phyloP scores from a whole-genome alignment of 2,797 vertebrate species.

The Leuciscus waleckii region DNA sequence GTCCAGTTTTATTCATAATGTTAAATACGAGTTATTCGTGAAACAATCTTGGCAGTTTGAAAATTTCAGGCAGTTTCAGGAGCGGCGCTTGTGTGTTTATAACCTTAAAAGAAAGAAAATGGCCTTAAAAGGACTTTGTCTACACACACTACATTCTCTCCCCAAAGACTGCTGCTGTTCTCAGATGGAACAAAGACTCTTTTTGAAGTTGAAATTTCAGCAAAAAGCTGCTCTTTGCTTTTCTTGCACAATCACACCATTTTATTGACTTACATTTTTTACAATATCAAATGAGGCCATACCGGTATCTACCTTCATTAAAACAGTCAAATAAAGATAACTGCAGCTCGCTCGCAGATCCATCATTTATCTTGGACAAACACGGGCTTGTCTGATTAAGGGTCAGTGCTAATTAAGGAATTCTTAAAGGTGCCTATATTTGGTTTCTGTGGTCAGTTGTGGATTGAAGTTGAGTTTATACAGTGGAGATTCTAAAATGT shows the following conservation, averaged over 20 bases:
- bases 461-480: background rate
- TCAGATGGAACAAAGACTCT: background rate
- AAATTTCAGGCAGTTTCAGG: background rate
- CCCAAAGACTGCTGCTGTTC: constrained; percentile 1
- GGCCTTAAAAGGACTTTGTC: background rate
- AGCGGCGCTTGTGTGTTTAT: background rate
- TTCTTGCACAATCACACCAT: constrained; percentile 21
- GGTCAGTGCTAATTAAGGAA: background rate
- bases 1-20: background rate
- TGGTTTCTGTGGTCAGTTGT: background rate
- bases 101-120: constrained; percentile 4
- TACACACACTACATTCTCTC: background rate
- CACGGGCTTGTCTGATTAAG: background rate
- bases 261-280: constrained; percentile 17
- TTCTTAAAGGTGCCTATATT: constrained; percentile 16
- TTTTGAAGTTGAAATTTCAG: background rate
- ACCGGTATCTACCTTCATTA: constrained; percentile 25
- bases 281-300: constrained; percentile 28
- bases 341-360: background rate
- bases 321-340: background rate
- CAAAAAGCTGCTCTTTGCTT: background rate
- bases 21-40: background rate
- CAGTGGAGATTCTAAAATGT: background rate
- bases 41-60: constrained; percentile 4
- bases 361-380: constrained; percentile 1